These are phyloP conservation scores for Anticlea derivata DNA, from an alignment of 2,888 invertebrate species.

Conservation along the genomic window DNA sequence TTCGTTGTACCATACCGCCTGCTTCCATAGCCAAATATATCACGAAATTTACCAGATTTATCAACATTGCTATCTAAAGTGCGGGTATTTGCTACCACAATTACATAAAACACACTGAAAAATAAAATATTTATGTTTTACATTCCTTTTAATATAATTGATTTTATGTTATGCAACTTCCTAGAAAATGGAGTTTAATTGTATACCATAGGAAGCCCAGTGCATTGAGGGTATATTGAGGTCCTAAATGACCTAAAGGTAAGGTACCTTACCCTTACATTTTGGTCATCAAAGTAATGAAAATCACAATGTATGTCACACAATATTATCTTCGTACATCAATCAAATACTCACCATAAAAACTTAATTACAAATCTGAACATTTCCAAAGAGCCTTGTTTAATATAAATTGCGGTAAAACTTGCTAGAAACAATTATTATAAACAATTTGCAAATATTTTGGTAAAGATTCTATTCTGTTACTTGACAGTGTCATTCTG, in stretches of 20 bases:
- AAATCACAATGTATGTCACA: no score
- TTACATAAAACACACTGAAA: conserved; percentile 25
- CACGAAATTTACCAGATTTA: not conserved
- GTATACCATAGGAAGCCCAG: no score
- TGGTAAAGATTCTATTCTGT: conserved; percentile 12
- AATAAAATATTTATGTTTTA: not conserved
- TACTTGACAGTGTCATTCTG: conserved; percentile 18
- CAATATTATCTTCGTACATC: no score
- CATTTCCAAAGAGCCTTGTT: conserved; percentile 11
- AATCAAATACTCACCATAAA: conserved; percentile 18
- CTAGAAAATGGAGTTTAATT: no score
- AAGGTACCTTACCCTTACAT: no score
- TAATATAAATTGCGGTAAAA: conserved; percentile 21
- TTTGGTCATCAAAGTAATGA: no score
- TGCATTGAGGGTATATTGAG: no score
- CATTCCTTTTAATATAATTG: no score
- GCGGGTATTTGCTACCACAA: conserved; percentile 1
- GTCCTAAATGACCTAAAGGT: no score
- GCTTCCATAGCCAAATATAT: not conserved
- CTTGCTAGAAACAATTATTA: conserved; percentile 19
- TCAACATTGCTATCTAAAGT: conserved; percentile 1
- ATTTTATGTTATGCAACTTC: no score
- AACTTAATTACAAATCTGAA: conserved; percentile 18
- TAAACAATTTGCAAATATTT: conserved; percentile 16
- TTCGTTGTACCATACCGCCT: no score